Percentiles rank a stretch among this genome's conserved stretches.
phyloP scores from a whole-genome alignment of 1,140 invertebrate species.

The Heterodera carotae region DNA sequence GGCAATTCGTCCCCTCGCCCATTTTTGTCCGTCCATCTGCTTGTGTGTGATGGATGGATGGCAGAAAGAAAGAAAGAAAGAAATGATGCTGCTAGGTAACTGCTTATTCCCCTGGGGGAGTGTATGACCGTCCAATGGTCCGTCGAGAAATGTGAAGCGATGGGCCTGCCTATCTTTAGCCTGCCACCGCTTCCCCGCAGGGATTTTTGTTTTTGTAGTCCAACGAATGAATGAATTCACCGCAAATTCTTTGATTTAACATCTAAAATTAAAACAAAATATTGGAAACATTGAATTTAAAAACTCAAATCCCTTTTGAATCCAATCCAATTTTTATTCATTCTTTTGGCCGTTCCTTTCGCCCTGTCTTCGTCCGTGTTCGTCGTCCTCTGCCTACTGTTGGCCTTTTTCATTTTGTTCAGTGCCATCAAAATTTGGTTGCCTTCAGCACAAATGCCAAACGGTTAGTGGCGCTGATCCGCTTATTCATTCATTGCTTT shows the following conservation, averaged over 20 bases:
- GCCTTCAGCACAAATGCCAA: background rate
- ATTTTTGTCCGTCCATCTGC: background rate
- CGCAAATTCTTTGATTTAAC: background rate
- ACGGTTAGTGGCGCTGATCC: too few species aligned
- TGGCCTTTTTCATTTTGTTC: slow-evolving; percentile 2
- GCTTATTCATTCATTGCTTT: too few species aligned
- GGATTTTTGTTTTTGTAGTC: background rate
- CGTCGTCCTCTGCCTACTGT: background rate
- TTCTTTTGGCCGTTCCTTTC: background rate
- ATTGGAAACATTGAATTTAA: too few species aligned
- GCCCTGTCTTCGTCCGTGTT: background rate
- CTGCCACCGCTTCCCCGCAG: too few species aligned
- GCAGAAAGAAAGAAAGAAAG: background rate
- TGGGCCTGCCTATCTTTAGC: too few species aligned
- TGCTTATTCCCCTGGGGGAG: background rate
- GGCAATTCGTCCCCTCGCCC: too few species aligned
- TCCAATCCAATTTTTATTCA: background rate
- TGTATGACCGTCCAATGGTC: background rate
- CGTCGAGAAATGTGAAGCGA: background rate
- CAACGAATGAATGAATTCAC: background rate
- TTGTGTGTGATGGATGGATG: background rate
- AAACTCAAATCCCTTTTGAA: background rate
- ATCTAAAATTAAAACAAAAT: too few species aligned
- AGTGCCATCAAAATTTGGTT: slow-evolving; percentile 20
- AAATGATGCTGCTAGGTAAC: background rate